Base-by-base conservation (phyloP, 2,888 invertebrate genomes). In the Gortyna flavago region DNA sequence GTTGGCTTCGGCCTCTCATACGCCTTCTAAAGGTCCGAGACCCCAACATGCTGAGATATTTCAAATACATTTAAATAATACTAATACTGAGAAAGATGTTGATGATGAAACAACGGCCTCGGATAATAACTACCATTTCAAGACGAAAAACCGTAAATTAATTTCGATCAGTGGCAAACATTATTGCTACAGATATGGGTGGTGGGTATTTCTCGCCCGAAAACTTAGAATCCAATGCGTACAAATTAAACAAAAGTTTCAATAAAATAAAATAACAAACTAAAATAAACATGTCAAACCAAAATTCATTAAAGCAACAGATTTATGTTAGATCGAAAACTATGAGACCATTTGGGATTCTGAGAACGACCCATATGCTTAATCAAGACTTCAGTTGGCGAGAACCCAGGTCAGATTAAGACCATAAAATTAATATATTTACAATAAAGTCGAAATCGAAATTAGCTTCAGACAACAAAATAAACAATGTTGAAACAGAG, bases 361-460 rank as follows among this genome's bases (percentile, higher is more conserved):
- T 54, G 41, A 76, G 85, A 87, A 85, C 77, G 61, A 72, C 57
- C 78, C 38, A 79, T 51, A 76, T 68, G 62, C 70, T 79, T 84
- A 76, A 81, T 81, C 79, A 85, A 72, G 72, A 75, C 78, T 72
- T 68, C 44, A 65, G 41, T 74, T 67, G 78, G 64, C 87, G 75
- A 83, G 66, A 79, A 75, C 72, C 64, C 76, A 85, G 71, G 61
- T 77, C 68, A 81, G 76, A 57, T 64, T 62, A 62, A 75, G 62
- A 79, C 72, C 64, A 79, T 81, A 78, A 85, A 87, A 73, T 61
- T 57, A 80, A 85, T 79, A 78, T 76, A 82, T 80, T 65, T 73
- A 64, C 66, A 74, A 78, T 81, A 85, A 85, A 83, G 62, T 78
- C 48, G 29, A 82, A 87, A 85, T 76, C 64, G 25, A 79, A 81